phyloP scores from a whole-genome alignment of 2,797 vertebrate species.

The Peromyscus attwateri region DNA sequence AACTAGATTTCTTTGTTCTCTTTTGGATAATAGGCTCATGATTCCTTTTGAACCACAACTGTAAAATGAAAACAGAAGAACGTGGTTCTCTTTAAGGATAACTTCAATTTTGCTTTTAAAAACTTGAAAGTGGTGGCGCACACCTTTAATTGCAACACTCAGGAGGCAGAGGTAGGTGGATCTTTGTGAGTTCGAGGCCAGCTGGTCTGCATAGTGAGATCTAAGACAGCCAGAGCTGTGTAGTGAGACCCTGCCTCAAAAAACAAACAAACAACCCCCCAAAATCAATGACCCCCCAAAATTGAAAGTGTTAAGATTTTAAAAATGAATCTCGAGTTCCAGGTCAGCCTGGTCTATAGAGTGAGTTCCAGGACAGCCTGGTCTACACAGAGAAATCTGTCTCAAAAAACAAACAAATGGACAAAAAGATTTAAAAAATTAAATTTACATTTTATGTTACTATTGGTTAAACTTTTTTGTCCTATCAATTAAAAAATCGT shows the following conservation, averaged over 20 bases:
- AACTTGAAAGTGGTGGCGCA: not conserved
- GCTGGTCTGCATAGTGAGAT: not conserved
- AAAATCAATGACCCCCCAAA: not conserved
- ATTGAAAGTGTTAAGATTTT: slow-evolving; percentile 12
- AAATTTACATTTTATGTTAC: not conserved
- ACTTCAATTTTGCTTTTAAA: slow-evolving; percentile 8
- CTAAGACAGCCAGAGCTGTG: not conserved
- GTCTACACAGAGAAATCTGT: not conserved
- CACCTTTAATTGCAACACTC: not conserved
- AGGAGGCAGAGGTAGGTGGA: not conserved
- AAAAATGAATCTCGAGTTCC: not conserved
- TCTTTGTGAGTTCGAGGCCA: not conserved
- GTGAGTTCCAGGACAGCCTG: not conserved
- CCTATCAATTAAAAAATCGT: slow-evolving; percentile 30
- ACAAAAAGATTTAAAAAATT: slow-evolving; percentile 21
- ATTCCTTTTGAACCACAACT: slow-evolving; percentile 61
- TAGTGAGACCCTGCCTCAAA: not conserved
- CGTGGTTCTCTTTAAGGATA: slow-evolving; percentile 26
- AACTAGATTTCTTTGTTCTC: slow-evolving; percentile 50
- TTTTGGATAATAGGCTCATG: slow-evolving; percentile 9
- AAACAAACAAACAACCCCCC: not conserved
- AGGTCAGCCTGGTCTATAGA: not conserved
- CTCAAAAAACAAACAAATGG: not conserved
- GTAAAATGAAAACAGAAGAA: slow-evolving; percentile 57
- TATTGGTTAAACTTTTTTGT: slow-evolving; percentile 52